phyloP scores from a whole-genome alignment of 2,113 vertebrate species.

The Calidris pugnax region DNA sequence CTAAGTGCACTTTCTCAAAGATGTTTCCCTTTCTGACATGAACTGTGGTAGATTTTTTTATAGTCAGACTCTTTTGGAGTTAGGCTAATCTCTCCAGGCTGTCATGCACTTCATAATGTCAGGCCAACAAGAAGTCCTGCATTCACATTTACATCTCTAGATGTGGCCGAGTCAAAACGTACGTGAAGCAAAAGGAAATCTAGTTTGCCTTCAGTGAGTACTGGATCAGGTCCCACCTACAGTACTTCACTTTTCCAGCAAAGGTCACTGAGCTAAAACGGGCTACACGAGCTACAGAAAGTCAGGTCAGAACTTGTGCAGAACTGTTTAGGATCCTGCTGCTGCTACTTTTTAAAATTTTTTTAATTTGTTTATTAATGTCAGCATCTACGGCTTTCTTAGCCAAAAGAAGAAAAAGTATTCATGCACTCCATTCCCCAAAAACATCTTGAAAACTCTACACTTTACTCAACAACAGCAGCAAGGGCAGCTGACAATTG shows the following conservation, averaged over 20 bases:
- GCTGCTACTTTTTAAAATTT: not conserved
- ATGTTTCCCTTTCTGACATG: not conserved
- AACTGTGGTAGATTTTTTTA: not conserved
- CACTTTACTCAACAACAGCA: not conserved
- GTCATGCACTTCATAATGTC: not conserved
- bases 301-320: not conserved
- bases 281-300: not conserved
- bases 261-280: conserved; percentile 30
- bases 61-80: not conserved
- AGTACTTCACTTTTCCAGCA: not conserved
- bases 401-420: not conserved
- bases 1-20: not conserved
- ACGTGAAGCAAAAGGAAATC: not conserved
- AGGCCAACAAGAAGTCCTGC: not conserved
- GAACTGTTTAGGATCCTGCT: not conserved
- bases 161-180: not conserved
- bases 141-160: not conserved
- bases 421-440: not conserved
- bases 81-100: not conserved
- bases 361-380: not conserved
- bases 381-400: not conserved
- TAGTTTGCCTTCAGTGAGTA: not conserved
- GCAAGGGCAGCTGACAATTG: not conserved
- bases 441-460: not conserved
- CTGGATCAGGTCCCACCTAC: not conserved